A percentile compares a stretch with the other conserved stretches of the same genome.
These are phyloP conservation scores for Calyptomena viridis DNA, from an alignment of 2,113 vertebrate species.

Conservation along the genomic window DNA sequence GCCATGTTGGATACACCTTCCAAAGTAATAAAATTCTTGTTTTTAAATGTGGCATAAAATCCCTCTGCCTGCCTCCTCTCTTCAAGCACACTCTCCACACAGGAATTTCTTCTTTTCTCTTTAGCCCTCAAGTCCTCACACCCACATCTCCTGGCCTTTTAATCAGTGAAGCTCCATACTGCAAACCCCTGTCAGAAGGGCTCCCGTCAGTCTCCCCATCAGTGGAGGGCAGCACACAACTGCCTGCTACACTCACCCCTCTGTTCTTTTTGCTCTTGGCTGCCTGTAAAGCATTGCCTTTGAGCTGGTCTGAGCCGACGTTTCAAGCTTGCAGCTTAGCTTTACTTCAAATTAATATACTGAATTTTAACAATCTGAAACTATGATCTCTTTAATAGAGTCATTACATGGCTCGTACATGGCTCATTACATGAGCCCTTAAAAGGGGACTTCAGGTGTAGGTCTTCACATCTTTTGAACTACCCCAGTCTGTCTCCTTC, in stretches of 20 bases:
- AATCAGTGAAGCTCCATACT: not conserved
- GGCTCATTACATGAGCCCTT: not conserved
- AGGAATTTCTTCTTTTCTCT: not conserved
- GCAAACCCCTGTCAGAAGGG: not conserved
- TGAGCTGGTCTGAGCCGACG: not conserved
- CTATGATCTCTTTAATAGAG: not conserved
- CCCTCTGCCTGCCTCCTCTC: not conserved
- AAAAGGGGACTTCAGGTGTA: not conserved
- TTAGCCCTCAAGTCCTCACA: not conserved
- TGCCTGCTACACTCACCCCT: not conserved
- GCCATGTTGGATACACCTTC: not conserved
- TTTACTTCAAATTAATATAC: not conserved
- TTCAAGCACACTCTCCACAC: not conserved
- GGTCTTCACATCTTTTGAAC: not conserved
- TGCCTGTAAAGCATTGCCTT: not conserved
- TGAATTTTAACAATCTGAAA: not conserved
- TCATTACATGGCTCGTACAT: not conserved
- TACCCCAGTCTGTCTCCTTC: not conserved
- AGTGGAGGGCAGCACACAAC: rapidly evolving
- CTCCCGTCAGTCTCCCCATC: not conserved
- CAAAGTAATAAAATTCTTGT: not conserved
- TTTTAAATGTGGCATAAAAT: not conserved
- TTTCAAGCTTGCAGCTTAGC: not conserved
- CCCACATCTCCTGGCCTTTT: not conserved
- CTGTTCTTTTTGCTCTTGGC: not conserved